phyloP scores from a whole-genome alignment of 2,888 invertebrate genomes.

The Galerucella nymphaeae region DNA sequence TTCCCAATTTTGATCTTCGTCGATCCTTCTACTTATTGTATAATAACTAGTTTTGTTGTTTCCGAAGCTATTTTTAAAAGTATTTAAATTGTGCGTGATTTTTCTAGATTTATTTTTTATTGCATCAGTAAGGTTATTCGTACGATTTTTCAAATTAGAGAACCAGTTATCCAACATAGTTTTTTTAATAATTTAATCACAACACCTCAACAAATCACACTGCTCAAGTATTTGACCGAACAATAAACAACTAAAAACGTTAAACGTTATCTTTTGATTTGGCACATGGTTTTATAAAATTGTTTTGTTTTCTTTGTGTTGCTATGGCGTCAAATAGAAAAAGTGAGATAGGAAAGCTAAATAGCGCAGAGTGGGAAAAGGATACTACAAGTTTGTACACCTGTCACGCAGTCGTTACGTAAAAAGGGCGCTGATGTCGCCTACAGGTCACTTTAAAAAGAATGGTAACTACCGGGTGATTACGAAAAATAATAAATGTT shows the following conservation, averaged over 20 bases:
- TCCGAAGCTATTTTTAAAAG: constrained; percentile 59
- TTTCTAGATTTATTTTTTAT: constrained; percentile 61
- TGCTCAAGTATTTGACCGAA: constrained; percentile 11
- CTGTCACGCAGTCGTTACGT: constrained; percentile 44
- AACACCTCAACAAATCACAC: constrained; percentile 27
- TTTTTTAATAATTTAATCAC: constrained; percentile 2
- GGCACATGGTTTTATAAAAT: constrained; percentile 48
- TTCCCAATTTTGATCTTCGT: constrained; percentile 57
- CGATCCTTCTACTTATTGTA: constrained; percentile 57
- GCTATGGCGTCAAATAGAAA: constrained; percentile 38
- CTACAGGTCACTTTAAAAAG: constrained; percentile 24
- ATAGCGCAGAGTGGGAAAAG: constrained; percentile 30
- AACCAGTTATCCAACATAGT: constrained; percentile 67
- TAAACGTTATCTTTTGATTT: constrained; percentile 47
- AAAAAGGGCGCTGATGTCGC: constrained; percentile 8
- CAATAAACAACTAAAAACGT: constrained; percentile 26
- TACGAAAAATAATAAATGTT: not conserved
- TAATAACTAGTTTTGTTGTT: constrained; percentile 61
- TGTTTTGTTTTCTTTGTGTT: constrained; percentile 45
- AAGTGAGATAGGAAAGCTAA: constrained; percentile 32
- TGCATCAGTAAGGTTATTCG: constrained; percentile 63
- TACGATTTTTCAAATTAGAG: constrained; percentile 64
- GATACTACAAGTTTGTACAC: constrained; percentile 34
- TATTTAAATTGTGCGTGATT: constrained; percentile 59
- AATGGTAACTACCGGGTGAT: constrained; percentile 7